Conservation (phyloP, 1,140 invertebrate species). For the Chironomus striatipennis region DNA sequence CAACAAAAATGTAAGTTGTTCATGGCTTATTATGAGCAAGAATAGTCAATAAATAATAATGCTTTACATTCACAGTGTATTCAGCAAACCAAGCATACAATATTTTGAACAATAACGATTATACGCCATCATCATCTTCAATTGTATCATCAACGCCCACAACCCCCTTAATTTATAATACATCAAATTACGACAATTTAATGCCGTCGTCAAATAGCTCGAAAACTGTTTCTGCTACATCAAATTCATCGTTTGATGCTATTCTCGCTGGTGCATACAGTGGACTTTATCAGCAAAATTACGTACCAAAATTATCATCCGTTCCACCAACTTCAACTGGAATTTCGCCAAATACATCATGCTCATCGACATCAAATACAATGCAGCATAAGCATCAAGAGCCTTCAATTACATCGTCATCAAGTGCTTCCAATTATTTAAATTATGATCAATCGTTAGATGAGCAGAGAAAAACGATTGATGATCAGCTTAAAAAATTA, state of each 20-base stretch:
- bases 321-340: slow-evolving; percentile 16
- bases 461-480: slow-evolving; percentile 16
- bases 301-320: neutral
- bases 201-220: slow-evolving; percentile 16
- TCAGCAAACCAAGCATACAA: neutral
- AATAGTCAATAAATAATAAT: neutral
- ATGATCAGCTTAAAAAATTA: slow-evolving; percentile 13
- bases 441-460: slow-evolving; percentile 10
- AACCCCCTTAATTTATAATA: slow-evolving; percentile 16
- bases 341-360: slow-evolving; percentile 13
- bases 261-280: neutral
- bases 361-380: neutral
- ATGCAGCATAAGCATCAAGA: slow-evolving; percentile 1
- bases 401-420: neutral
- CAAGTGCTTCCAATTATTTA: neutral
- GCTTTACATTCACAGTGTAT: slow-evolving; percentile 1
- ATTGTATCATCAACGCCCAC: slow-evolving; percentile 10
- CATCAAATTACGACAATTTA: slow-evolving; percentile 6
- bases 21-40: neutral
- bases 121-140: slow-evolving; percentile 17
- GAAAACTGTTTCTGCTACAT: slow-evolving; percentile 12
- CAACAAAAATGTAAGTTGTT: slow-evolving; percentile 26
- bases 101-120: neutral
- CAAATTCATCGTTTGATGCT: slow-evolving; percentile 16
- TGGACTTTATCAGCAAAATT: slow-evolving; percentile 4